Base-by-base conservation (phyloP, 2,113 vertebrate genomes). In the Rhinolophus sinicus region DNA sequence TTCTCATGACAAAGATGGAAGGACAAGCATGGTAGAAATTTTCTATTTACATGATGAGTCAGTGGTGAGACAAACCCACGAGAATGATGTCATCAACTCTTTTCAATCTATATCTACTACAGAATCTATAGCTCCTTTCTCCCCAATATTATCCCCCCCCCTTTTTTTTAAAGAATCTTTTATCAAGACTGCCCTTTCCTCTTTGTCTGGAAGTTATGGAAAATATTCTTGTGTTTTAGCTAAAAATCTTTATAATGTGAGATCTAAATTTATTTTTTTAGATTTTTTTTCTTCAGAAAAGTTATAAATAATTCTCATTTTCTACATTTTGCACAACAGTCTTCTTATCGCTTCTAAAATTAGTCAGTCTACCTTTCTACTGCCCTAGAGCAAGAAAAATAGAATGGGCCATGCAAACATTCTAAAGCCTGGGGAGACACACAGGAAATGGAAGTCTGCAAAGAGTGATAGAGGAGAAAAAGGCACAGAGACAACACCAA, bases 401-500 rank as follows among this genome's bases (percentile, higher is more conserved):
- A 52, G 58, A 93, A 93, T 62, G 38, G 35, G 35, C 47, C 50
- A 47, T 77, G 77, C 90, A 95, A 96, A 91, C 40, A 88, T 88
- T 76, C 13, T 90, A 87, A 97, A 97, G 22, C 56, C 50, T 50
- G 69, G 16, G 24, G 73, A 83, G 81, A 86, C 50, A 86, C 50
- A 77, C 86, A 38, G 93, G 90, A 92, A 94, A 18, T 82, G 11
- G 96, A 96, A 50, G 14, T 26, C 30, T 94, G 38, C 22, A 2
- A 97, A 83, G 97, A 97, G 18, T 96, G 83, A 95, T n/a, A 88
- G 83, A 91, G 88, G 94, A 93, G 87, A 93, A 93, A 76, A 96
- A 81, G 3, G n/a, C 18, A 82, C 30, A 96, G 90, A 75, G 90
- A 97, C 52, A 87, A 97, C 90, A 89, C 50, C 69, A 28, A 93